Conservation (phyloP, 37 sponge, comb jelly and placozoan species). For the Mnemiopsis leidyi region DNA sequence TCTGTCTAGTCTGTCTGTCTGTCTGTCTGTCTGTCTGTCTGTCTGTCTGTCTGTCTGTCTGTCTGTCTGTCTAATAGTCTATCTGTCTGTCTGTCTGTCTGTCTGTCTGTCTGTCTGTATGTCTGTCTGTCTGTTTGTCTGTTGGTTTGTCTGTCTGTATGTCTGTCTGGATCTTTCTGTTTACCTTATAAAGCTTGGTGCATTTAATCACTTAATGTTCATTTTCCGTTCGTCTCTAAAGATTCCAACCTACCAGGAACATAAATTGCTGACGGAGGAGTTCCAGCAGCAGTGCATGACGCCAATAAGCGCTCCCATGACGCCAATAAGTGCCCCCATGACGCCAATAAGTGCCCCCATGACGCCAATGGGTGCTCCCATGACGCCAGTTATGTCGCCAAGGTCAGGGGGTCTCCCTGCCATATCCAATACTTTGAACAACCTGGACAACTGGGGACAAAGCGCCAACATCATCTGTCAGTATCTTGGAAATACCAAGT, state of each 20-base stretch:
- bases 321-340: background rate
- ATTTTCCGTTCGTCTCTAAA: too few relatives aligned
- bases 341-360: background rate
- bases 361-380: background rate
- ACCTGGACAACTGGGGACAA: constrained; percentile 23
- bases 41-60: too few relatives aligned
- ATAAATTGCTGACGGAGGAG: background rate
- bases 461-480: constrained; percentile 9
- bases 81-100: too few relatives aligned
- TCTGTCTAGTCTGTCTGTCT: too few relatives aligned
- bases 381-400: background rate
- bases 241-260: constrained; percentile 18
- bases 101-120: too few relatives aligned
- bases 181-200: too few relatives aligned
- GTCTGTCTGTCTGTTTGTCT: too few relatives aligned
- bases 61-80: too few relatives aligned
- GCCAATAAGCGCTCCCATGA: background rate
- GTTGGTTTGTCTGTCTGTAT: too few relatives aligned
- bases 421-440: constrained; percentile 5
- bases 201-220: too few relatives aligned
- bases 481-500: constrained; percentile 24
- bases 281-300: constrained; percentile 9
- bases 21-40: too few relatives aligned
- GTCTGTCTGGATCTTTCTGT: too few relatives aligned
- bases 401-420: background rate